A percentile compares a stretch with the other conserved stretches of the same genome.
phyloP scores from a whole-genome alignment of 2,888 invertebrate species.

The Ecdyonurus torrentis region DNA sequence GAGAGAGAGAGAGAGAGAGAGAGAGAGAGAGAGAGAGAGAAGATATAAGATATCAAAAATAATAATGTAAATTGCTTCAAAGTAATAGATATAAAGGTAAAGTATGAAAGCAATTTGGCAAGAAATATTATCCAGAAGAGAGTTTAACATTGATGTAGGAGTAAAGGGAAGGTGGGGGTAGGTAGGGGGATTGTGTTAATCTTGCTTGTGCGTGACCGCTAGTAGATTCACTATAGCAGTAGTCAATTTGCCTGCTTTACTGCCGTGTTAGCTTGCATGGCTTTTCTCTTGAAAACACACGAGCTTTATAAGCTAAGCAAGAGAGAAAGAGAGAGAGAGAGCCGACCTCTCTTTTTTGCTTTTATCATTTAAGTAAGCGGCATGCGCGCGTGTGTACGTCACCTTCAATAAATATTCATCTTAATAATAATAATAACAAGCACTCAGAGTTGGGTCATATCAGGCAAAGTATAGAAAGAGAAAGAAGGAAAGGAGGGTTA shows the following conservation, averaged over 20 bases:
- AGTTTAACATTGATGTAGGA: too few relatives aligned
- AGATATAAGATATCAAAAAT: background rate
- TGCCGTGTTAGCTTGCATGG: too few relatives aligned
- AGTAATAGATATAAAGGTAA: background rate
- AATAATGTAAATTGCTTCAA: background rate
- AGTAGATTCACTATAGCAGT: background rate
- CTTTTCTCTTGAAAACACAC: too few relatives aligned
- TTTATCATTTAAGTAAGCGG: background rate
- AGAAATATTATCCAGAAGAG: background rate
- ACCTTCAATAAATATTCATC: constrained; percentile 3
- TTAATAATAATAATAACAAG: background rate
- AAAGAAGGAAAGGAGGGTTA: too few relatives aligned
- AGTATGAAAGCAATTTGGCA: background rate
- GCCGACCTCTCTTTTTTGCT: background rate
- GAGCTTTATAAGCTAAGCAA: background rate
- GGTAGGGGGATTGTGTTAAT: background rate
- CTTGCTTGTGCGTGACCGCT: background rate
- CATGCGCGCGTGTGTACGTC: background rate
- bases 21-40: background rate
- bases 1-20: background rate
- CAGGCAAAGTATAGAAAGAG: background rate
- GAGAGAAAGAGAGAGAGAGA: background rate
- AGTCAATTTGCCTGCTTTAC: too few relatives aligned
- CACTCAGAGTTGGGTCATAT: background rate
- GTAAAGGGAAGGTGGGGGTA: background rate